phyloP scores from a whole-genome alignment of 2,797 vertebrate species.

The Basileuterus tristriatus region DNA sequence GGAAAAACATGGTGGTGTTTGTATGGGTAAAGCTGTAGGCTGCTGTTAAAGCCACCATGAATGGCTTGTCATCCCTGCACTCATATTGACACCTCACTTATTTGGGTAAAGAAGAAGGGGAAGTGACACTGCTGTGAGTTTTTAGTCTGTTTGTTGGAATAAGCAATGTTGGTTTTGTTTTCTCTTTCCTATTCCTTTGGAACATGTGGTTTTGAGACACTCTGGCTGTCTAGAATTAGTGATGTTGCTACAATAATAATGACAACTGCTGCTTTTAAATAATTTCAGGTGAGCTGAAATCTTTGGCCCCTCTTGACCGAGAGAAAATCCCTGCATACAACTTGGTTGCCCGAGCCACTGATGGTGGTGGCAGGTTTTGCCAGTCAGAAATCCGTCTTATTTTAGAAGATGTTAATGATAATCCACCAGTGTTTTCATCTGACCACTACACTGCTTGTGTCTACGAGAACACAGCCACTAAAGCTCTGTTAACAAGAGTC shows the following conservation, averaged over 20 bases:
- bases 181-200: background rate
- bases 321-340: constrained; percentile 85
- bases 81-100: background rate
- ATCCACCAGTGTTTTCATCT: constrained; percentile 87
- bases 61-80: background rate
- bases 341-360: constrained; percentile 86
- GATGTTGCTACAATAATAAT: background rate
- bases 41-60: background rate
- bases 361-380: constrained; percentile 90
- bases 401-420: constrained; percentile 95
- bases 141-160: background rate
- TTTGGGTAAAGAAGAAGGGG: background rate
- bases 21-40: background rate
- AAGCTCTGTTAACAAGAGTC: constrained; percentile 92
- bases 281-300: constrained; percentile 88
- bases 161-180: background rate
- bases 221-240: background rate
- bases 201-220: background rate
- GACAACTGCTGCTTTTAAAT: background rate
- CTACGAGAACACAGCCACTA: constrained; percentile 90
- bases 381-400: constrained; percentile 82
- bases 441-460: constrained; percentile 85
- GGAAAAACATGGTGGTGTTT: background rate
- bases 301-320: constrained; percentile 83
- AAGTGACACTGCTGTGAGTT: background rate